Percentiles rank a stretch among this genome's conserved stretches.
These are phyloP conservation scores for Tetropium fuscum DNA, from an alignment of 2,888 invertebrate genomes.

Conservation along the genomic window DNA sequence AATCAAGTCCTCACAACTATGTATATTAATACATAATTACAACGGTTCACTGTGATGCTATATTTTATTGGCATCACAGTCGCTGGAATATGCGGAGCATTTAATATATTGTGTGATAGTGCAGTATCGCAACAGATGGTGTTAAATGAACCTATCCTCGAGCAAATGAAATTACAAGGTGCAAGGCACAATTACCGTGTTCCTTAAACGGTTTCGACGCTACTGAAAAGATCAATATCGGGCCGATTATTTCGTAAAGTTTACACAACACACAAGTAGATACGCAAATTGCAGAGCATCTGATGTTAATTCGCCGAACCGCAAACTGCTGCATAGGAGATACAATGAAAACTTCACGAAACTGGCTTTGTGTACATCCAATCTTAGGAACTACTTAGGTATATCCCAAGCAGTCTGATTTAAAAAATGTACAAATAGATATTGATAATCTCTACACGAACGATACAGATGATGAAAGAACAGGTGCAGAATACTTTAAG, in stretches of 20 bases:
- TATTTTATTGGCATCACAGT: neutral
- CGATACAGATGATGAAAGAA: too few species aligned
- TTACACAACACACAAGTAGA: slow-evolving; percentile 28
- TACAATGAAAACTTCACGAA: neutral
- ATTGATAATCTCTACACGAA: too few species aligned
- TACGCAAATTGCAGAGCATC: neutral
- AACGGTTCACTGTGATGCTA: neutral
- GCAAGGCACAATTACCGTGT: slow-evolving; percentile 57
- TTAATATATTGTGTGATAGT: slow-evolving; percentile 28
- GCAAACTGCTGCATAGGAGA: neutral
- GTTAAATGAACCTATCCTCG: slow-evolving; percentile 59
- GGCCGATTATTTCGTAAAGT: slow-evolving; percentile 56
- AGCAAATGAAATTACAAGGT: slow-evolving; percentile 61
- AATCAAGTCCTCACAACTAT: slow-evolving; percentile 1
- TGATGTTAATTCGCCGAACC: neutral
- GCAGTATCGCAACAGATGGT: slow-evolving; percentile 52
- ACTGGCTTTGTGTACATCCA: too few species aligned
- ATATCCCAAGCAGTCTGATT: too few species aligned
- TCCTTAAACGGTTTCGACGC: slow-evolving; percentile 56
- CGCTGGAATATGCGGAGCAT: slow-evolving; percentile 20
- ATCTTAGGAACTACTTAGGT: too few species aligned
- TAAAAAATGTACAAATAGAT: too few species aligned
- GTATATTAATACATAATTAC: neutral
- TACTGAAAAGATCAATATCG: slow-evolving; percentile 56
- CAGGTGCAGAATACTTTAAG: too few species aligned